A percentile compares a stretch with the other conserved stretches of the same genome.
Conservation (phyloP, 2,888 invertebrate species). For the Lochmaea capreae region DNA sequence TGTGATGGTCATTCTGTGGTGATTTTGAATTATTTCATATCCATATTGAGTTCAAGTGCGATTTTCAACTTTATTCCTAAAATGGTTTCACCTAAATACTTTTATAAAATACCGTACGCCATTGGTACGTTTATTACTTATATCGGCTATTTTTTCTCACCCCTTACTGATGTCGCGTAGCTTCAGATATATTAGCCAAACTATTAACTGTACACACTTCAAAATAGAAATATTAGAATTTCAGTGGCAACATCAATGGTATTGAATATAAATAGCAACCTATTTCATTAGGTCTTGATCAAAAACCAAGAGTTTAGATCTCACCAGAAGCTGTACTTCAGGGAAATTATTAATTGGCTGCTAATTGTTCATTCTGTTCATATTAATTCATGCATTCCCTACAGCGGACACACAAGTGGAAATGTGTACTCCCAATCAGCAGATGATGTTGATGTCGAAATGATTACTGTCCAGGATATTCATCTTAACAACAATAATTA, state of each 20-base stretch:
- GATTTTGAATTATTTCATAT: too few species aligned
- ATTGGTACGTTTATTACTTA: too few species aligned
- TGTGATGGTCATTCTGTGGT: too few species aligned
- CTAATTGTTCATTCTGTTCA: slow-evolving; percentile 4
- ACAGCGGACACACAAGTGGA: neutral
- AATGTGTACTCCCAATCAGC: neutral
- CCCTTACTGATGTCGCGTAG: too few species aligned
- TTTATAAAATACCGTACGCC: too few species aligned
- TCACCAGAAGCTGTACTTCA: neutral
- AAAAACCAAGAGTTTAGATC: neutral
- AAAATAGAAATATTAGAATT: neutral
- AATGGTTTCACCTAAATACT: too few species aligned
- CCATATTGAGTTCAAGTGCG: too few species aligned
- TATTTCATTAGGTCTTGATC: neutral
- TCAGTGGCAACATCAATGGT: neutral
- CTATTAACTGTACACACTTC: too few species aligned
- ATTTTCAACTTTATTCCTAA: too few species aligned
- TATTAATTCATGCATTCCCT: neutral
- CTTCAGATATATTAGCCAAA: too few species aligned
- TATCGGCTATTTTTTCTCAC: too few species aligned
- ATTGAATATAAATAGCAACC: too few species aligned
- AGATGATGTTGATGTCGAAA: neutral
- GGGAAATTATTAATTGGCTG: neutral
- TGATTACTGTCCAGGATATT: neutral
- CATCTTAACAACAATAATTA: neutral